Conservation (phyloP, 2,113 vertebrate species). For the Lanius collurio region DNA sequence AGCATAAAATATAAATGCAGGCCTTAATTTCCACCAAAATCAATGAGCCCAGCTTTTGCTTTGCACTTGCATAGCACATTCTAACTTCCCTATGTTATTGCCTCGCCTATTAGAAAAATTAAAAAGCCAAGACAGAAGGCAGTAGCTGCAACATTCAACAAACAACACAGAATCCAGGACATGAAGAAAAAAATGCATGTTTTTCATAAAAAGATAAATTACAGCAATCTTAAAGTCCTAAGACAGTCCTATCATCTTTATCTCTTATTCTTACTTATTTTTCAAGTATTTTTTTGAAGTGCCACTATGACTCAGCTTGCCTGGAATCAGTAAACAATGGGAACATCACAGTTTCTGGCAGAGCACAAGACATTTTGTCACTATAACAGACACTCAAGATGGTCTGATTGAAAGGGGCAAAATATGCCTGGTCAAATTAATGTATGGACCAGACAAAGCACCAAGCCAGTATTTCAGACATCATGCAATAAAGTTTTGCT, state of each 20-base stretch:
- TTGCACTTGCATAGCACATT: constrained; percentile 12
- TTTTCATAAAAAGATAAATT: not conserved
- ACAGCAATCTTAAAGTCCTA: not conserved
- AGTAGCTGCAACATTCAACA: not conserved
- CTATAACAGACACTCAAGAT: not conserved
- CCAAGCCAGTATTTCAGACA: not conserved
- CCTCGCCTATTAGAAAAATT: constrained; percentile 56
- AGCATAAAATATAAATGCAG: constrained; percentile 43
- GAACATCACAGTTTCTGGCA: not conserved
- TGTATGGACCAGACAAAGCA: not conserved
- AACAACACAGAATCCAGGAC: not conserved
- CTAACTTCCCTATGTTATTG: not conserved
- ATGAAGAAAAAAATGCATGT: not conserved
- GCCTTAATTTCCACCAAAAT: constrained; percentile 36
- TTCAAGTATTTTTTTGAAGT: not conserved
- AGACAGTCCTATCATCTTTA: not conserved
- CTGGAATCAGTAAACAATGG: not conserved
- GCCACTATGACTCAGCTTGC: not conserved
- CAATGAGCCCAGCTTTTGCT: not conserved
- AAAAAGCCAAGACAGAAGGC: constrained; percentile 6
- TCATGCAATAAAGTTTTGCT: not conserved
- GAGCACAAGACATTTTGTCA: not conserved
- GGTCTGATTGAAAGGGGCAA: not conserved
- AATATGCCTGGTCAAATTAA: not conserved
- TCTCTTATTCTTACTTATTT: not conserved